These are phyloP conservation scores for Orthonyx spaldingii DNA, from an alignment of 2,113 vertebrate genomes.

Conservation along the genomic window DNA sequence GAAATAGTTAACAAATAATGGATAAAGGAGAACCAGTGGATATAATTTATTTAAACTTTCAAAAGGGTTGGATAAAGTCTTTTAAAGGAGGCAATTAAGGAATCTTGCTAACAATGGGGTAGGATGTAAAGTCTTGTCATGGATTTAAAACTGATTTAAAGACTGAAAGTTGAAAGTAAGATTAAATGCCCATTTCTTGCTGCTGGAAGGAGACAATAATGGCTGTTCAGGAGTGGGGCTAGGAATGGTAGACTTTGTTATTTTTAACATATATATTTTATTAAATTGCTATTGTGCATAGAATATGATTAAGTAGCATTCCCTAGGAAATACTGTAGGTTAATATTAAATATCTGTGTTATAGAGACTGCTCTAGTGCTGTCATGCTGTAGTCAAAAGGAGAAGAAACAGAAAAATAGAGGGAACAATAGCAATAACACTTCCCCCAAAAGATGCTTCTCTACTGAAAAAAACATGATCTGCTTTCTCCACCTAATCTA, in stretches of 20 bases:
- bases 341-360: not conserved
- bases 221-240: slow-evolving; percentile 32
- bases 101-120: slow-evolving; percentile 66
- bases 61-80: slow-evolving; percentile 60
- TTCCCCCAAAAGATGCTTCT: not conserved
- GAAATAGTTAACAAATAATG: slow-evolving; percentile 71
- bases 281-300: slow-evolving; percentile 33
- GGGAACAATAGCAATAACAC: not conserved
- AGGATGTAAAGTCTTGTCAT: slow-evolving; percentile 63
- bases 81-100: slow-evolving; percentile 68
- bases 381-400: not conserved
- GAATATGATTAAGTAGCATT: slow-evolving; percentile 31
- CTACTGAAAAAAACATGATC: not conserved
- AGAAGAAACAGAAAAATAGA: slow-evolving; percentile 1
- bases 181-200: slow-evolving; percentile 55
- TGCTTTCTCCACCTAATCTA: not conserved
- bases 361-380: not conserved
- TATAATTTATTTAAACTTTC: slow-evolving; percentile 70
- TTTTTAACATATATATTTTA: slow-evolving; percentile 39
- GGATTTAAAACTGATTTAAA: slow-evolving; percentile 68
- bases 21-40: slow-evolving; percentile 62
- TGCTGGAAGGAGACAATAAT: slow-evolving; percentile 52
- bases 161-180: slow-evolving; percentile 63
- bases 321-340: not conserved
- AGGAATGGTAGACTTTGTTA: not conserved